Evolutionary conservation across 2,113 vertebrate genomes (phyloP).

Genomic region (Toxostoma redivivum): DNA sequence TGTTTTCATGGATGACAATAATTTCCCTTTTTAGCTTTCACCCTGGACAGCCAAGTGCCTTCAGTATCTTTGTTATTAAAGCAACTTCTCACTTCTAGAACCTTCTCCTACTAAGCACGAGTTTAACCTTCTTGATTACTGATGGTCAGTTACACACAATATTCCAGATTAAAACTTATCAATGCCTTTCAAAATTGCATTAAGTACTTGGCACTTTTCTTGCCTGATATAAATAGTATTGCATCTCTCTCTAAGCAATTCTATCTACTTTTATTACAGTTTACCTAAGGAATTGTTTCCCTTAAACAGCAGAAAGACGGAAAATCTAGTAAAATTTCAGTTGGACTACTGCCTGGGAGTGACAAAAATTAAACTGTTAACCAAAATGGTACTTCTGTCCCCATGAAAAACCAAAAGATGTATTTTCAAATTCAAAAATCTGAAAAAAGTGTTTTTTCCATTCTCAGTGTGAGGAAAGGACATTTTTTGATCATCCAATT

Average conservation of each 20-base stretch:
- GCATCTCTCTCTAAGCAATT: background rate
- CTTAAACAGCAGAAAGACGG: background rate
- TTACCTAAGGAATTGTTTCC: background rate
- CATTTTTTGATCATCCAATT: background rate
- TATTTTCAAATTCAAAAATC: background rate
- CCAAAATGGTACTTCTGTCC: background rate
- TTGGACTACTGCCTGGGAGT: background rate
- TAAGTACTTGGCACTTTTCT: background rate
- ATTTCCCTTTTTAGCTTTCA: background rate
- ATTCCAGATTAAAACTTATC: background rate
- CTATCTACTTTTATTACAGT: background rate
- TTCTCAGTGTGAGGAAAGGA: background rate
- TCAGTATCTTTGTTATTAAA: background rate
- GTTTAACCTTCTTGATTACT: background rate
- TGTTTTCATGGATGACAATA: background rate
- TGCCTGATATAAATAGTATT: background rate
- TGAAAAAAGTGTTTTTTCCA: background rate
- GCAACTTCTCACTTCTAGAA: background rate
- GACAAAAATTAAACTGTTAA: background rate
- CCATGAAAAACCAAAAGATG: background rate
- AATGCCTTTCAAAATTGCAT: background rate
- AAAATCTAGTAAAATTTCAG: background rate
- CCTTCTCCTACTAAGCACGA: background rate
- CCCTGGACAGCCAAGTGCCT: background rate
- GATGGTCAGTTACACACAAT: background rate